A percentile compares a stretch with the other conserved stretches of the same genome.
Evolutionary conservation across 2,113 vertebrate genomes (phyloP).

Genomic region (Python bivittatus): DNA sequence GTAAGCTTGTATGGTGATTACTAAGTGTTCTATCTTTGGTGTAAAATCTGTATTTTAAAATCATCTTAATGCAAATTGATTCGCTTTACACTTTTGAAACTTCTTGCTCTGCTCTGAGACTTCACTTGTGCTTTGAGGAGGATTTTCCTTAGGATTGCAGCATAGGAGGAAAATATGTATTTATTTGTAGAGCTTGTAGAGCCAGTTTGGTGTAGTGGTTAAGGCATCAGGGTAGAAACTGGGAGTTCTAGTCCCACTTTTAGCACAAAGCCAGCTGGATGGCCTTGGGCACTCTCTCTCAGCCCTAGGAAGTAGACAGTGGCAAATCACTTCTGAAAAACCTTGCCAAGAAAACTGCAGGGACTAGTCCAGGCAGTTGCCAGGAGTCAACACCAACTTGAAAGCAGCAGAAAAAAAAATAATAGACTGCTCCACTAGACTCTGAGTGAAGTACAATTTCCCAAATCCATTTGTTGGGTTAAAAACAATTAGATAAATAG

Average conservation of each 20-base stretch:
- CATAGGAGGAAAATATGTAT: neutral
- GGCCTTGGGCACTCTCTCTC: neutral
- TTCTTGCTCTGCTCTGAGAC: neutral
- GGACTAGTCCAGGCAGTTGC: neutral
- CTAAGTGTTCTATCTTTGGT: neutral
- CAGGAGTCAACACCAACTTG: neutral
- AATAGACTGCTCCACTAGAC: neutral
- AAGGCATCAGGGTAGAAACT: neutral
- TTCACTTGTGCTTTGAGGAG: neutral
- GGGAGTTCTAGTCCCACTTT: neutral
- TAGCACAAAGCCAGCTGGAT: neutral
- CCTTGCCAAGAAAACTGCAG: neutral
- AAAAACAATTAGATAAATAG: neutral
- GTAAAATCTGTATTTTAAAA: neutral
- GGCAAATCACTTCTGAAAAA: neutral
- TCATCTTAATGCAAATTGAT: neutral
- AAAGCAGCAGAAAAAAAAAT: neutral
- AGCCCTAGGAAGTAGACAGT: neutral
- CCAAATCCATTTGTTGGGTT: neutral
- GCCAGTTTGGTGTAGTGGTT: neutral
- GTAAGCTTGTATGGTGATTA: neutral
- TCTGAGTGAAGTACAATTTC: neutral
- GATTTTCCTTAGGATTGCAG: neutral
- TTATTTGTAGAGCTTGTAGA: neutral
- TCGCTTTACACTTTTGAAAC: neutral